Evolutionary conservation across 2,888 invertebrate species (phyloP), one percentile per base, ranked within the genome.

Genomic region (Pyrochroa serraticornis): DNA sequence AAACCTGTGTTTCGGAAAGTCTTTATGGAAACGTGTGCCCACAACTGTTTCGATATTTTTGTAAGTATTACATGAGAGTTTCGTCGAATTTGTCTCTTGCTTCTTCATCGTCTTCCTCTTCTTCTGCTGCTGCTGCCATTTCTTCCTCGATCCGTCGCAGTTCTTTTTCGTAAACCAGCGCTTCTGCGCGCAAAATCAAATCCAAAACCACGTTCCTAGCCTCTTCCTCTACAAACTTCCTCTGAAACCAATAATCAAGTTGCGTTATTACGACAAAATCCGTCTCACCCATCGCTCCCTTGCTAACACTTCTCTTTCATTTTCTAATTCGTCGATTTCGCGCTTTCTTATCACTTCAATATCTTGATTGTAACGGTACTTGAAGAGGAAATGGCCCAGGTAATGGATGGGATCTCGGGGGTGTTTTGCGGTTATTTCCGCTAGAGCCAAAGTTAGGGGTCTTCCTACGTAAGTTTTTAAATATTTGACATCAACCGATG

Each of bases 391-490:
- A 63, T 80, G 80, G 2, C 76, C 82, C 22, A 82, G 67, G 62
- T 81, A 82, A 63, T 78, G 77, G n/a, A 83, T 77, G 0, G 82
- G 82, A 68, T 82, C 82, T 42, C 68, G 60, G 1, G 82, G 82
- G 62, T 80, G 79, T 58, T 77, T 79, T 0, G 77, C 72, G 1
- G 78, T 75, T 38, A 82, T 77, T 67, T 82, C 81, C 1, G 79
- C 79, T 49, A 82, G 60, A 3, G 80, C 82, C 48, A 80, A 64
- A 30, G 77, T 75, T 46, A 82, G 64, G 1, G 81, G 79, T 43
- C 68, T 71, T 6, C 79, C 80, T 10, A 80, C 61, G 12, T 66
- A 62, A 9, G 66, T 68, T 63, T 79, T 79, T 46, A 80, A 67
- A 60, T 80, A 80, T 34, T 70, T 65, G 0, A 76, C 73, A 55